phyloP scores from a whole-genome alignment of 2,888 invertebrate species.

The Metellina segmentata region DNA sequence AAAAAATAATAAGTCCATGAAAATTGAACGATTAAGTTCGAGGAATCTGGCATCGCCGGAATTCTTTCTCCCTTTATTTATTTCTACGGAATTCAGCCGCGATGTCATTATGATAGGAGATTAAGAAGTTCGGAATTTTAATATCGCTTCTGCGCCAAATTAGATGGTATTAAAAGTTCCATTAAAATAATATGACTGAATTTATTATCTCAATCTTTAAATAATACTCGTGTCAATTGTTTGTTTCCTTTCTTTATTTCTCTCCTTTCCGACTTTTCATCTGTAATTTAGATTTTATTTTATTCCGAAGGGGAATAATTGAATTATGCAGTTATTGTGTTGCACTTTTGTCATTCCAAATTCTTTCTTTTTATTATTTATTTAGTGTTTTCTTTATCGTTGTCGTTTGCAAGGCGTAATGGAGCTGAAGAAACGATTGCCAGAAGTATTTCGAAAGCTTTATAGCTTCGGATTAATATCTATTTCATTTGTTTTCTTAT shows the following conservation, averaged over 20 bases:
- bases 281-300: constrained; percentile 54
- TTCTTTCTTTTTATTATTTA: not conserved
- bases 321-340: constrained; percentile 36
- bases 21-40: constrained; percentile 62
- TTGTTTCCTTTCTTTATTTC: constrained; percentile 22
- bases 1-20: constrained; percentile 57
- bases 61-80: constrained; percentile 39
- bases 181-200: constrained; percentile 69
- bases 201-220: constrained; percentile 64
- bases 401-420: not conserved
- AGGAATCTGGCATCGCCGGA: constrained; percentile 35
- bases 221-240: constrained; percentile 56
- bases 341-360: constrained; percentile 1
- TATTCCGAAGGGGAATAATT: constrained; percentile 12
- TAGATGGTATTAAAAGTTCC: constrained; percentile 66
- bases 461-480: not conserved
- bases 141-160: constrained; percentile 56
- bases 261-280: not conserved
- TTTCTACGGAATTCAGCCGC: constrained; percentile 20
- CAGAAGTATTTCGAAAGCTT: not conserved
- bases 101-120: constrained; percentile 55
- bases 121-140: constrained; percentile 43
- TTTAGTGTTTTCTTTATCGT: not conserved
- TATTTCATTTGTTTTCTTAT: not conserved
- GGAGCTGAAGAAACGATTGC: not conserved